Base-by-base conservation (phyloP, 2,888 invertebrate species). In the Acanthococcus lagerstroemiae region DNA sequence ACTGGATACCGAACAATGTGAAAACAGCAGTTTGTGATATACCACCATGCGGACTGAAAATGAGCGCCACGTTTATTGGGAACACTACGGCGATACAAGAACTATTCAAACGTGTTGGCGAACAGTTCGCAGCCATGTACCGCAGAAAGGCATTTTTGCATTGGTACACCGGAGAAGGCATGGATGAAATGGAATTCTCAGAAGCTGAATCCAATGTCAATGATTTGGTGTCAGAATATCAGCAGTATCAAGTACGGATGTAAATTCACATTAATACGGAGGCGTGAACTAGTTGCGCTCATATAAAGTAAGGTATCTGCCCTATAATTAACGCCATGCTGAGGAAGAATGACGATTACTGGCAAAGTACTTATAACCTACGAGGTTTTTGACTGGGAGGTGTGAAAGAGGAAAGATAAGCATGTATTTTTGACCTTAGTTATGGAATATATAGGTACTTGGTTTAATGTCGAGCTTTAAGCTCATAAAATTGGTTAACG, bases 81-180 rank as follows among this genome's bases (percentile, higher is more conserved):
- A 80, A 76, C 71, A 76, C 76, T 58, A 80, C 80, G 17, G 79
- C 80, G 69, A 80, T 80, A 71, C 80, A 81, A 71, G 79, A 80
- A 72, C 73, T 80, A 50, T 80, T 80, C 75, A 80, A 80, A 73
- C 75, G 80, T 44, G 78, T 81, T 69, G 77, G 78, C 2, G 80
- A 80, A 71, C 80, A 81, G 72, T 80, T 80, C 72, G 78, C 75
- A 68, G 82, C 82, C 70, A 83, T 83, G 83, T 74, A 73, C 70
- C 85, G 95, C 75, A 63, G 72, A 56, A 72, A 72, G 63, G 95
- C 95, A 78, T 94, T 95, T 85, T 83, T 95, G 78, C 94, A 95
- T 84, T 95, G 95, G 94, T 95, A 95, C 82, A 95, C 91, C 26
- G 95, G 91, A 70, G 94, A 93, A 78, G 94, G 94, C 58, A 85